phyloP scores from a whole-genome alignment of 2,113 vertebrate genomes.

The Dendrocopos noguchii region DNA sequence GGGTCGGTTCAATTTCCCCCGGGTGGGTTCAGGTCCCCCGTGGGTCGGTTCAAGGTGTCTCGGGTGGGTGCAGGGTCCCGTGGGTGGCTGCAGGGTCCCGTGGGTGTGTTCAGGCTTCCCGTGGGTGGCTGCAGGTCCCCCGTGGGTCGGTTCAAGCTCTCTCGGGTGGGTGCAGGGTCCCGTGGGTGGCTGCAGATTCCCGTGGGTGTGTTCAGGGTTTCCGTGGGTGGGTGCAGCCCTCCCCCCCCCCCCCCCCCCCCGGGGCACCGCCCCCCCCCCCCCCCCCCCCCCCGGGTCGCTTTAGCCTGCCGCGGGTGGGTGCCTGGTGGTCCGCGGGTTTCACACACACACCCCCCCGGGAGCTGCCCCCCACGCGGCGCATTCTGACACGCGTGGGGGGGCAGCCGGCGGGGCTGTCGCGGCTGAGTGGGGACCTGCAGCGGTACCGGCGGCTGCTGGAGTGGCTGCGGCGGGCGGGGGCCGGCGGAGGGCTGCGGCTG shows the following conservation, averaged over 20 bases:
- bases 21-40: neutral
- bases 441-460: neutral
- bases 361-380: too few relatives aligned
- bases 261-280: too few relatives aligned
- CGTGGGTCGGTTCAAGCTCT: too few relatives aligned
- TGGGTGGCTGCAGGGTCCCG: neutral
- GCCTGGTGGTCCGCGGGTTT: too few relatives aligned
- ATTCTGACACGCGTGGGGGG: neutral
- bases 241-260: too few relatives aligned
- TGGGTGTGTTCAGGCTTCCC: neutral
- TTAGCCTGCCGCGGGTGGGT: too few relatives aligned
- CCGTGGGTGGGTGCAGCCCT: neutral
- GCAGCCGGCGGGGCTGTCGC: neutral
- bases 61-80: too few relatives aligned
- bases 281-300: too few relatives aligned
- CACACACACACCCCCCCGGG: too few relatives aligned
- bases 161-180: neutral
- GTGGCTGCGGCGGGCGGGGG: neutral
- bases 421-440: neutral
- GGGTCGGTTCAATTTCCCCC: too few relatives aligned
- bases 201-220: neutral
- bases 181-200: neutral
- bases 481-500: too few relatives aligned
- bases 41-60: neutral
- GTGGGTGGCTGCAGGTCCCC: neutral